Evolutionary conservation across 2,797 vertebrate species (phyloP), one percentile per base, ranked within the genome.

Genomic region (Pteropus rufus): DNA sequence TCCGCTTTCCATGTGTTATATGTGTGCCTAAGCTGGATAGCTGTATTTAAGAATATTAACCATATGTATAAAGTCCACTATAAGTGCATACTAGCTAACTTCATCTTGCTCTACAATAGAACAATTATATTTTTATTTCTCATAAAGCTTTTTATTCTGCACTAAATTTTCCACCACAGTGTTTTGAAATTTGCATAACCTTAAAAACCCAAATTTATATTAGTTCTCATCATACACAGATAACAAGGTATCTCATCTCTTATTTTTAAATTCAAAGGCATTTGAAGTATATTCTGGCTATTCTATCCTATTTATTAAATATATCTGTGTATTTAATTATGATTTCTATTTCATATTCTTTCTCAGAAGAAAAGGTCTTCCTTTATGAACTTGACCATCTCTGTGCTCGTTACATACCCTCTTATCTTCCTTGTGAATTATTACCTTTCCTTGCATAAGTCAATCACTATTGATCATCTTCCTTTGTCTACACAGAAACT

Each of bases 181-280:
- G 29, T 64, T 54, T 3, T 70, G 39, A 82, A 90, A 36, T 86
- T 49, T 89, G 4, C 23, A 85, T 46, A 82, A 65, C 8, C 56
- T 87, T 44, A 75, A 95, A 80, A 91, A 52, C 10, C 5, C 54
- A 76, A 65, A 39, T 9, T 82, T 72, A 84, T 31, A n/a, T 52
- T 29, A 56, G 10, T 84, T 83, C 23, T 79, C 24, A 64, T 34
- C 19, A 70, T 76, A 83, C 2, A 29, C 5, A 76, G 64, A 80
- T 16, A 65, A 31, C 14, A 82, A 75, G 58, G 0, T 16, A 81
- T 44, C 11, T 84, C 5, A 41, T 54, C 24, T 64, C 5, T 8
- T 91, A 80, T 67, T 93, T 83, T 94, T 69, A 89, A 96, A 81
- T n/a, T 67, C 41, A 81, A 87, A 92, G 24, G 2, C 21, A 58